Percentiles rank a stretch among this genome's conserved stretches.
phyloP scores from a whole-genome alignment of 1,140 invertebrate genomes.

The Panonychus citri region DNA sequence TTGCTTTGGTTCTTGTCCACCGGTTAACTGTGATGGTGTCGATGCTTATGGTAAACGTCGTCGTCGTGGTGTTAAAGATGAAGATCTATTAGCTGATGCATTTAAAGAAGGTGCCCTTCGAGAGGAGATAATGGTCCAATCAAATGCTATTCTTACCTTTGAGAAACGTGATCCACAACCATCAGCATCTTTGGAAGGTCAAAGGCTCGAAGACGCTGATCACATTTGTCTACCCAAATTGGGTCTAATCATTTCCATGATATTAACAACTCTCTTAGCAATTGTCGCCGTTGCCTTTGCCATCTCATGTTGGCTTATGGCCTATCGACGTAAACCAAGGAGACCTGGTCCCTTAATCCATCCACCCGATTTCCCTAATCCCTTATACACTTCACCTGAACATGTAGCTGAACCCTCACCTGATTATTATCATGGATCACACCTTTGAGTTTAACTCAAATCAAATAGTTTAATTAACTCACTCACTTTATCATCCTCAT shows the following conservation, averaged over 20 bases:
- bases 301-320: conserved; percentile 81
- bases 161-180: conserved; percentile 49
- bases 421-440: conserved; percentile 33
- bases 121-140: conserved; percentile 76
- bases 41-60: conserved; percentile 61
- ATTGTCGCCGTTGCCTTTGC: conserved; percentile 76
- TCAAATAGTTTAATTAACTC: too few species aligned
- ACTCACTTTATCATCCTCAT: too few species aligned
- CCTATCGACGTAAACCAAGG: conserved; percentile 51
- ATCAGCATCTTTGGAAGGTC: conserved; percentile 35
- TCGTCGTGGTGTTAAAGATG: conserved; percentile 27
- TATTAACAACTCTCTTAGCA: conserved; percentile 68
- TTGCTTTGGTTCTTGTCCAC: conserved; percentile 82
- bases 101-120: conserved; percentile 50
- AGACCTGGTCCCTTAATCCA: conserved; percentile 70
- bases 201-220: conserved; percentile 38
- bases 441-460: neutral
- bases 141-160: conserved; percentile 67
- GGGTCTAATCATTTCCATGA: conserved; percentile 67
- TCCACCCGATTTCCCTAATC: conserved; percentile 80
- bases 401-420: conserved; percentile 49
- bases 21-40: conserved; percentile 69
- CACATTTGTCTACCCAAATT: conserved; percentile 81
- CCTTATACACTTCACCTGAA: conserved; percentile 61
- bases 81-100: conserved; percentile 11